Base-by-base conservation (phyloP, 2,113 vertebrate species). In the Cheirogaleus medius region DNA sequence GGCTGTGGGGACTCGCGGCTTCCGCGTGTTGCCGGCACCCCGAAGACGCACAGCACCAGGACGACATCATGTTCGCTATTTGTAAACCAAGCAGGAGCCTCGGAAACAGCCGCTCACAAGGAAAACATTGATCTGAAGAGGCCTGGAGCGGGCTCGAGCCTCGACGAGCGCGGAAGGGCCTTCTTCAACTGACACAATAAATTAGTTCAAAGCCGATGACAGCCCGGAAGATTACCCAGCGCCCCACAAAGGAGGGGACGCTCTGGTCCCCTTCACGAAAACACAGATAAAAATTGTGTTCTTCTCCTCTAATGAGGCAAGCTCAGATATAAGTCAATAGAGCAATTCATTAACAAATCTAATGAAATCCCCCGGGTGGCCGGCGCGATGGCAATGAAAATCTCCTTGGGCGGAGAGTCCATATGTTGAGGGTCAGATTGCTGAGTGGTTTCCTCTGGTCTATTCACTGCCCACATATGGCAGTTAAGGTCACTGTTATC, bases 271-370 rank as follows among this genome's bases (percentile, higher is more conserved):
- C 98, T 98, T 98, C 98, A 98, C 92, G 95, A 98, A 99, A 98
- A 98, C 98, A 98, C 87, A 99, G 98, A 98, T 99, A 99, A 99
- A 98, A 98, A 98, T 99, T 98, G 98, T 98, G 99, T 99, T 99
- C 99, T 99, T 99, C 98, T 99, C 98, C 99, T 99, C 99, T 99
- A 99, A 99, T 99, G 99, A 99, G 99, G 99, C 99, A 99, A 99
- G 99, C 98, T 98, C 99, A 99, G 99, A 99, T 99, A 99, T 99
- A 99, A 99, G 99, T 99, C 99, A 99, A 99, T 99, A 99, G 99
- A 99, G 99, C 99, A 99, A 99, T 99, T 99, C 99, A 99, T 99
- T 99, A 99, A 99, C 99, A 99, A 99, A 99, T 99, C 99, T 99
- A 99, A 99, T 98, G 98, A 98, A 99, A 99, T 99, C 99, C 99